Evolutionary conservation across 2,888 invertebrate genomes (phyloP).

Genomic region (Synanthedon tipuliformis): DNA sequence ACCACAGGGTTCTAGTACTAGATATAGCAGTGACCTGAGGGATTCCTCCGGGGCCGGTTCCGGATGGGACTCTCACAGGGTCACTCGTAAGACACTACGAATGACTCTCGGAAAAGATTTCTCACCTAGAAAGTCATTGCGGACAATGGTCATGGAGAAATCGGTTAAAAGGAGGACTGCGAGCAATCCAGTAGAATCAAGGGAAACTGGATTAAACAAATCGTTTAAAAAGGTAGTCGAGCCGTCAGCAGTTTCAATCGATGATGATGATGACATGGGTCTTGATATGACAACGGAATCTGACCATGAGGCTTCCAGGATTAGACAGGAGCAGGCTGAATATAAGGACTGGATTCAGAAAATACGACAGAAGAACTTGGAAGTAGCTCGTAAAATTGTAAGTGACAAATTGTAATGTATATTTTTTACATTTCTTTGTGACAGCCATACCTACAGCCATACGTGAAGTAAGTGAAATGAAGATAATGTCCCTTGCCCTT

Average conservation of each 20-base stretch:
- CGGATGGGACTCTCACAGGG: constrained; percentile 58
- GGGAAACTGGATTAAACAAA: not conserved
- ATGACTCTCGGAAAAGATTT: constrained; percentile 54
- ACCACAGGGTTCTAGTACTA: constrained; percentile 28
- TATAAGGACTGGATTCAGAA: constrained; percentile 35
- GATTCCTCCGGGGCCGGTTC: constrained; percentile 49
- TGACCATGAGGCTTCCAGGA: not conserved
- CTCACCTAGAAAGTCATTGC: constrained; percentile 44
- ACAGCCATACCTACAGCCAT: too few species aligned
- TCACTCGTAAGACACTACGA: constrained; percentile 47
- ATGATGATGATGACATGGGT: constrained; percentile 1
- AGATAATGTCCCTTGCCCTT: too few species aligned
- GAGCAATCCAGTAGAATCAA: constrained; percentile 5
- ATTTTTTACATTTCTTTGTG: too few species aligned
- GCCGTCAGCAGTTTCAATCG: not conserved
- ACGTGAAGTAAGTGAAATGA: too few species aligned
- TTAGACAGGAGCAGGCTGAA: constrained; percentile 22
- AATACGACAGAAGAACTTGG: constrained; percentile 31
- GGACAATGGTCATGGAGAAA: constrained; percentile 55
- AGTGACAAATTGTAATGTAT: constrained; percentile 11
- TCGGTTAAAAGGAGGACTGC: constrained; percentile 39
- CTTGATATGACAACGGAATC: not conserved
- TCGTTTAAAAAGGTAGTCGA: not conserved
- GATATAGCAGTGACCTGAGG: constrained; percentile 28
- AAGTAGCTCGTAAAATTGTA: constrained; percentile 34